Evolutionary conservation across 2,113 vertebrate species (phyloP), one percentile per base, ranked within the genome.

Genomic region (Pseudorhombus dupliciocellatus): DNA sequence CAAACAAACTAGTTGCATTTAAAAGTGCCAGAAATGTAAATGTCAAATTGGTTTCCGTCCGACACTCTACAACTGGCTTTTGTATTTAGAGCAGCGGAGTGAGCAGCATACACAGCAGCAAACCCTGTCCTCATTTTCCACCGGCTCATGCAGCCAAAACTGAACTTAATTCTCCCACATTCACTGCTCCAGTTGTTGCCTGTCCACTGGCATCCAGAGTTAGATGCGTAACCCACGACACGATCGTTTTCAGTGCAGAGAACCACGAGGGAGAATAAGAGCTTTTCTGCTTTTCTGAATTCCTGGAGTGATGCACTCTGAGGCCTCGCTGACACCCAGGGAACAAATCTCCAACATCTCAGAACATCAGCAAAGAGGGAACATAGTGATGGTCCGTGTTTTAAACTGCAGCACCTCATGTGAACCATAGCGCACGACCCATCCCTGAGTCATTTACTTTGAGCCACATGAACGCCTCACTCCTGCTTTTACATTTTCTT

Each of bases 261-360:
- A 56, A n/a, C 14, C 58, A 51, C 42, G 24, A 52, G 52, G 50
- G 16, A 59, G n/a, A 34, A 34, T 53, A 42, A n/a, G 1, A 70
- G 46, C n/a, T n/a, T 44, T 53, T 57, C 30, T 64, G 40, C 18
- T 7, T 77, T 57, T 64, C 11, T 51, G 59, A n/a, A 52, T 44
- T 58, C 16, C 15, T 25, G 48, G 64, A 67, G 20, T 67, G 44
- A 61, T 66, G 48, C n/a, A 48, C 18, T 48, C 37, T 40, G 12
- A 14, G 52, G 15, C 50, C 30, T 22, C 18, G 15, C 28, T 22
- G 57, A 40, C 48, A 37, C 57, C 53, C 20, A 2, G 30, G 42
- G 40, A 22, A 62, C 6, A 67, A 44, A 61, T 24, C 52, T 50
- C 16, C 21, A 52, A n/a, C 40, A 31, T 30, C 31, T 44, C 24